These are phyloP conservation scores for Lasiurus borealis DNA, from an alignment of 2,113 vertebrate genomes.

Conservation along the genomic window DNA sequence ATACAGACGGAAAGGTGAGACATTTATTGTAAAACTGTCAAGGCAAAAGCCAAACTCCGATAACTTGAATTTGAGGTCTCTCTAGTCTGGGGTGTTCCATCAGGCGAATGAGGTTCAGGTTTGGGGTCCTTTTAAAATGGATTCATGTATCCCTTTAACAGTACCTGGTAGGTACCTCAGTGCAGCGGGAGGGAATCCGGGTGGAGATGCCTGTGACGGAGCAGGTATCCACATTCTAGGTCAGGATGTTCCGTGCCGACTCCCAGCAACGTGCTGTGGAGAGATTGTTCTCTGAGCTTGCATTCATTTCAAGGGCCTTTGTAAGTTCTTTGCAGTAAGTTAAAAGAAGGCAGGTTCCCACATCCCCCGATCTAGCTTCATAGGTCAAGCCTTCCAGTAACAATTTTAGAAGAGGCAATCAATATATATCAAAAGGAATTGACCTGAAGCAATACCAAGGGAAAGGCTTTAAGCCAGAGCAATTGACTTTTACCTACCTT, in stretches of 20 bases:
- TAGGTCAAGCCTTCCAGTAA: background rate
- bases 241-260: background rate
- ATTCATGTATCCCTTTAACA: background rate
- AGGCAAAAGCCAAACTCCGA: background rate
- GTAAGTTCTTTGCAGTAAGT: background rate
- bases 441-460: background rate
- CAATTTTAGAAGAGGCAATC: background rate
- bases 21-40: background rate
- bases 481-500: no score
- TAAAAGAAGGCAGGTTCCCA: background rate
- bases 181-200: background rate
- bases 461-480: background rate
- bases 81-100: background rate
- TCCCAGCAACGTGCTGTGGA: background rate
- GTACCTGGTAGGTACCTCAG: background rate
- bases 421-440: background rate
- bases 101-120: background rate
- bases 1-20: background rate
- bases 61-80: background rate
- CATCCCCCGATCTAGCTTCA: background rate
- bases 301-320: background rate
- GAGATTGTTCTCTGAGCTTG: background rate
- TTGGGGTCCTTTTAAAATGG: background rate
- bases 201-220: background rate
- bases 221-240: background rate